Evolutionary conservation across 2,888 invertebrate species (phyloP).

Genomic region (Ptilodon capucinus): DNA sequence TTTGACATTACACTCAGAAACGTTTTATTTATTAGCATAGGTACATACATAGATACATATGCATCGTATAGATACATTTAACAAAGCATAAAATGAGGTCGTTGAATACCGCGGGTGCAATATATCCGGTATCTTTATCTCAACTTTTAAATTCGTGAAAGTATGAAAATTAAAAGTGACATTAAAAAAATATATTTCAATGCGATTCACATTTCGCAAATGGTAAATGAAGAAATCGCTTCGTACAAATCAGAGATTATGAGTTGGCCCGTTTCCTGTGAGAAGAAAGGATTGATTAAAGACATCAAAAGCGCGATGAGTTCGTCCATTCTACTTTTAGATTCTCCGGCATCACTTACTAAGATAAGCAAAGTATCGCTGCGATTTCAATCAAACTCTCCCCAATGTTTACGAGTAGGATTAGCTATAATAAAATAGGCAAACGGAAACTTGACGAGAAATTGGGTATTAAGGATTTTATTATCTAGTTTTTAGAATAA

Average conservation of each 20-base stretch:
- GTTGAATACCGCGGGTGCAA: too few relatives aligned
- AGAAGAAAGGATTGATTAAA: conserved; percentile 36
- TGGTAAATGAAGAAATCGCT: conserved; percentile 23
- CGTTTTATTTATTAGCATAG: too few relatives aligned
- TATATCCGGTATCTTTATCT: too few relatives aligned
- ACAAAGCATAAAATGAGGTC: too few relatives aligned
- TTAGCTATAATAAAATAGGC: not conserved
- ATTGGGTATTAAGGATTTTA: too few relatives aligned
- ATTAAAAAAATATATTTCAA: conserved; percentile 2
- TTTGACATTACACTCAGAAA: too few relatives aligned
- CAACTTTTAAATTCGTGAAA: too few relatives aligned
- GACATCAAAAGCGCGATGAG: conserved; percentile 30
- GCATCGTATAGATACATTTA: too few relatives aligned
- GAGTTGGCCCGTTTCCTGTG: conserved; percentile 14
- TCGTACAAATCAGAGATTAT: conserved; percentile 27
- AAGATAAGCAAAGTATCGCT: conserved; percentile 22
- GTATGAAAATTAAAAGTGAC: too few relatives aligned
- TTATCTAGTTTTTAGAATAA: too few relatives aligned
- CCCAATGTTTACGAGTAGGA: conserved; percentile 14
- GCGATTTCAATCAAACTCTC: conserved; percentile 20
- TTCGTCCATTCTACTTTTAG: conserved; percentile 34
- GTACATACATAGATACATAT: too few relatives aligned
- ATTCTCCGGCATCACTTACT: conserved; percentile 8
- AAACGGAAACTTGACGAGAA: not conserved
- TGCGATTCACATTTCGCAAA: conserved; percentile 12